A percentile compares a stretch with the other conserved stretches of the same genome.
Conservation (phyloP, 2,113 vertebrate species). For the Leucopternis melanops region DNA sequence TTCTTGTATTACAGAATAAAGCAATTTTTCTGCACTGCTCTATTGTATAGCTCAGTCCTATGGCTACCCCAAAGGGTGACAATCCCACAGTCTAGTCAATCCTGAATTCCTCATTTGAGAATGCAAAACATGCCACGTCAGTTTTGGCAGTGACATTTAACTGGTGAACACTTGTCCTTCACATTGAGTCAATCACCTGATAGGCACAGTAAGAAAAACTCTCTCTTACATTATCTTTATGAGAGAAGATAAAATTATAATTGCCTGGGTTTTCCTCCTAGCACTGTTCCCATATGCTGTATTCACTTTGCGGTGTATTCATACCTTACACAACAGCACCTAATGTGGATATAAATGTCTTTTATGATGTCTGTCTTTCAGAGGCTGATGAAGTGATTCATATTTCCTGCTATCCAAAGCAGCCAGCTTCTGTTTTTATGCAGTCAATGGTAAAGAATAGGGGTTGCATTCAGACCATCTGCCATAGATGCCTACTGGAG, state of each 20-base stretch:
- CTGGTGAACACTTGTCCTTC: neutral
- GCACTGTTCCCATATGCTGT: neutral
- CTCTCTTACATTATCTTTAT: neutral
- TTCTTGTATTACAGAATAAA: neutral
- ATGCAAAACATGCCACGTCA: neutral
- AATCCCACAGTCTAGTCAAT: neutral
- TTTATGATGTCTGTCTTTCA: slow-evolving; percentile 23
- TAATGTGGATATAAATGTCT: slow-evolving; percentile 15
- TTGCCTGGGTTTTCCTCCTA: neutral
- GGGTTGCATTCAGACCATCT: slow-evolving; percentile 36
- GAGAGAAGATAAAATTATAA: neutral
- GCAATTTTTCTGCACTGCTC: neutral
- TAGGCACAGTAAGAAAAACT: neutral
- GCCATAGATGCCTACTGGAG: slow-evolving; percentile 15
- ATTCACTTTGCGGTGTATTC: neutral
- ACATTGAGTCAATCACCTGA: neutral
- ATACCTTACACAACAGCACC: slow-evolving; percentile 6
- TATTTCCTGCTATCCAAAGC: slow-evolving; percentile 37
- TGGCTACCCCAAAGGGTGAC: neutral
- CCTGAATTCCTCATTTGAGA: neutral
- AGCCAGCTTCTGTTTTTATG: slow-evolving; percentile 29
- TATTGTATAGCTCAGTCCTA: neutral
- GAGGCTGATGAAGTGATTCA: slow-evolving; percentile 37
- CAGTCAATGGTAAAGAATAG: slow-evolving; percentile 23
- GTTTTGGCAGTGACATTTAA: neutral